phyloP scores from a whole-genome alignment of 2,797 vertebrate genomes.

The Poeciliopsis infans region DNA sequence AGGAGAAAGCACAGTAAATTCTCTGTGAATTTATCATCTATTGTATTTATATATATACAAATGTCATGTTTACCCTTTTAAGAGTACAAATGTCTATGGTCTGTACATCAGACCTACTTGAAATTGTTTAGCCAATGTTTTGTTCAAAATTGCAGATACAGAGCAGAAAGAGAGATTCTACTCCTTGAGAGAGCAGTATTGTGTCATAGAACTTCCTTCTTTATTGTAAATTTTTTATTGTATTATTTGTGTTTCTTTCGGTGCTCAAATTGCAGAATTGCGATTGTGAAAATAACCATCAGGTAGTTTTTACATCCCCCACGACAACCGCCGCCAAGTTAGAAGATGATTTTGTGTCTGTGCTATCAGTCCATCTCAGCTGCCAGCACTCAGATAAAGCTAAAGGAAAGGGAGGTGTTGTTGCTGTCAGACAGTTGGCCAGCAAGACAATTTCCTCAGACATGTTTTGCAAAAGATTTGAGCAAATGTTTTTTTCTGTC shows the following conservation, averaged over 20 bases:
- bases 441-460: conserved; percentile 50
- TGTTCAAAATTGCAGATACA: neutral
- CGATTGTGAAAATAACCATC: conserved; percentile 44
- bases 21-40: no score
- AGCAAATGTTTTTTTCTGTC: neutral
- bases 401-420: conserved; percentile 48
- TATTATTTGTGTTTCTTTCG: conserved; percentile 63
- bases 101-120: neutral
- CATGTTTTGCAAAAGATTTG: conserved; percentile 13
- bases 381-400: conserved; percentile 68
- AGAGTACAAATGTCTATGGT: neutral
- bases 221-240: conserved; percentile 25
- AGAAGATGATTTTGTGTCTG: conserved; percentile 71
- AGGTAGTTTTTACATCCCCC: conserved; percentile 49
- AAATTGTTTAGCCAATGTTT: neutral
- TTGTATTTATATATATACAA: no score
- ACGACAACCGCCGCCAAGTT: conserved; percentile 61
- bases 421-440: conserved; percentile 43
- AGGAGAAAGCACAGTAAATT: neutral
- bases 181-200: neutral
- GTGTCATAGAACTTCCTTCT: neutral
- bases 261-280: conserved; percentile 64
- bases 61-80: neutral
- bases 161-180: neutral
- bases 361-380: conserved; percentile 66